Conservation (phyloP, 1,140 invertebrate species). For the Heliconius hermathena region DNA sequence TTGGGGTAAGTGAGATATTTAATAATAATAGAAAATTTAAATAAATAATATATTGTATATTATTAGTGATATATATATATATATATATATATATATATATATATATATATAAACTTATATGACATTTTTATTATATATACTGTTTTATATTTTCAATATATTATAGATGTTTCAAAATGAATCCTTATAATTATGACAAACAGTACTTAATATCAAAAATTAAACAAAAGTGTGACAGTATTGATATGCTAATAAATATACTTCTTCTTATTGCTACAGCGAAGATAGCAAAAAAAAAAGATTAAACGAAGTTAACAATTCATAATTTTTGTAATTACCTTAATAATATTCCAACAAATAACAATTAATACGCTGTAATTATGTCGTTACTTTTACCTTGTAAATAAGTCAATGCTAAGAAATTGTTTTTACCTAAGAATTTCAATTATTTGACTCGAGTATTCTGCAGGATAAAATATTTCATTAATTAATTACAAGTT, state of each 20-base stretch:
- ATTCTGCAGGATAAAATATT: slow-evolving; percentile 1
- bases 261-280: neutral
- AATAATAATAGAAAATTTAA: neutral
- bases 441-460: slow-evolving; percentile 10
- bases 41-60: no score
- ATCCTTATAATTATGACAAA: neutral
- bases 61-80: no score
- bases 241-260: neutral
- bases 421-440: slow-evolving; percentile 1
- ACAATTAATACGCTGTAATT: neutral
- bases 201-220: neutral
- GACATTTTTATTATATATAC: neutral
- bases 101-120: no score
- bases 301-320: neutral
- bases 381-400: neutral
- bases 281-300: neutral
- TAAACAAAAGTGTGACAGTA: neutral
- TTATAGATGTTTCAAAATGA: neutral
- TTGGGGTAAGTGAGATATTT: neutral
- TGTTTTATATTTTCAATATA: neutral
- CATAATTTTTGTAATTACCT: neutral
- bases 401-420: neutral
- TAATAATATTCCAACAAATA: neutral
- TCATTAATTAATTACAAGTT: slow-evolving; percentile 6
- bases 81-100: no score